A percentile compares a stretch with the other conserved stretches of the same genome.
These are phyloP conservation scores for Excalfactoria chinensis DNA, from an alignment of 2,113 vertebrate species.

Conservation along the genomic window DNA sequence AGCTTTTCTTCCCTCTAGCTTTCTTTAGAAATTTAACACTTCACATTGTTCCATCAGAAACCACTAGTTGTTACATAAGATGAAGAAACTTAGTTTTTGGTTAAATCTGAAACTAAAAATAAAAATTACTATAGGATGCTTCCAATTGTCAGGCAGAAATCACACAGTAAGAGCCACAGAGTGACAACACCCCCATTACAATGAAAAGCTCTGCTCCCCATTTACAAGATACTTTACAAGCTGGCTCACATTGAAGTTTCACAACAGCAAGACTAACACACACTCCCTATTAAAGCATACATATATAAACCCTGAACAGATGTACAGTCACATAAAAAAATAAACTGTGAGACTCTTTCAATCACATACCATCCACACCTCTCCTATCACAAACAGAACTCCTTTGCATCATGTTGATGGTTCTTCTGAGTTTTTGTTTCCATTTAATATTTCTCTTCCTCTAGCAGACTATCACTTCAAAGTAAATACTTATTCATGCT, in stretches of 20 bases:
- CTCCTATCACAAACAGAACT: background rate
- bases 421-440: background rate
- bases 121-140: background rate
- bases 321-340: background rate
- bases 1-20: background rate
- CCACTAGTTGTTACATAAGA: background rate
- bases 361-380: background rate
- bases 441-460: background rate
- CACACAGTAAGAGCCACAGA: background rate
- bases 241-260: background rate
- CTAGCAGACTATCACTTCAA: background rate
- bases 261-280: background rate
- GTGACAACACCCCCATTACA: background rate
- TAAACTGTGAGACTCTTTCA: background rate
- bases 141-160: background rate
- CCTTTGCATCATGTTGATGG: background rate
- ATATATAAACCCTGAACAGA: background rate
- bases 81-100: background rate
- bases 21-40: background rate
- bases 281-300: background rate
- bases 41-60: background rate
- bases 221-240: background rate
- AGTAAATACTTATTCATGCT: background rate
- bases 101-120: background rate
- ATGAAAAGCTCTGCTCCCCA: background rate